Evolutionary conservation across 2,113 vertebrate genomes (phyloP).

Genomic region (Natator depressus): DNA sequence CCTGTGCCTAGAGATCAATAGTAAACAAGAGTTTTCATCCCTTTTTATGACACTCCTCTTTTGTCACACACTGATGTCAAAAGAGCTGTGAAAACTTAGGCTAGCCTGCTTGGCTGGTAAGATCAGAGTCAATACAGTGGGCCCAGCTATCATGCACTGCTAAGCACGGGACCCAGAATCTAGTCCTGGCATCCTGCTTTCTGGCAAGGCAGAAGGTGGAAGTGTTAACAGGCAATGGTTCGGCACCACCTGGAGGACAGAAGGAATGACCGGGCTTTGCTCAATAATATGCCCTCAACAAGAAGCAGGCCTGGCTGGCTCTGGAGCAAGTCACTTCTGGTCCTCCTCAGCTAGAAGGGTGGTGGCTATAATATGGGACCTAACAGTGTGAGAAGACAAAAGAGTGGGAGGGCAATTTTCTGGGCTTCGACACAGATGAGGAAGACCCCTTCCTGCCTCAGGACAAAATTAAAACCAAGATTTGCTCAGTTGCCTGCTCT

Average conservation of each 20-base stretch:
- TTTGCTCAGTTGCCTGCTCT: not conserved
- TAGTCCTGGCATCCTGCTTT: not conserved
- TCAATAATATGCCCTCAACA: not conserved
- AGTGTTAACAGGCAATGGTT: not conserved
- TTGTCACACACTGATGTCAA: not conserved
- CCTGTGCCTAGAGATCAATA: constrained; percentile 86
- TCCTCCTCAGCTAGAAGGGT: not conserved
- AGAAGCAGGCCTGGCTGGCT: not conserved
- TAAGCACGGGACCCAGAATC: fast-evolving
- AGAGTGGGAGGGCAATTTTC: fast-evolving
- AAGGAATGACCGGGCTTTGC: not conserved
- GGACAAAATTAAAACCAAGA: not conserved
- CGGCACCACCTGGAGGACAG: not conserved
- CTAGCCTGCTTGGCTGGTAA: not conserved
- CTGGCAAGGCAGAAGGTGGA: not conserved
- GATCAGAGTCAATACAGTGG: not conserved
- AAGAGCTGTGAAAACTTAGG: not conserved
- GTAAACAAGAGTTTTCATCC: not conserved
- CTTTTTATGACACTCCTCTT: fast-evolving
- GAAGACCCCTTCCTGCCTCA: not conserved
- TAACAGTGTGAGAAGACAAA: not conserved
- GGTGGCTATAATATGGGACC: not conserved
- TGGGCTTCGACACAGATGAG: not conserved
- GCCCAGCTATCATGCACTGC: not conserved
- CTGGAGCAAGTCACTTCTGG: not conserved